Base-by-base conservation (phyloP, 2,888 invertebrate species). In the Tetramorium bicarinatum region DNA sequence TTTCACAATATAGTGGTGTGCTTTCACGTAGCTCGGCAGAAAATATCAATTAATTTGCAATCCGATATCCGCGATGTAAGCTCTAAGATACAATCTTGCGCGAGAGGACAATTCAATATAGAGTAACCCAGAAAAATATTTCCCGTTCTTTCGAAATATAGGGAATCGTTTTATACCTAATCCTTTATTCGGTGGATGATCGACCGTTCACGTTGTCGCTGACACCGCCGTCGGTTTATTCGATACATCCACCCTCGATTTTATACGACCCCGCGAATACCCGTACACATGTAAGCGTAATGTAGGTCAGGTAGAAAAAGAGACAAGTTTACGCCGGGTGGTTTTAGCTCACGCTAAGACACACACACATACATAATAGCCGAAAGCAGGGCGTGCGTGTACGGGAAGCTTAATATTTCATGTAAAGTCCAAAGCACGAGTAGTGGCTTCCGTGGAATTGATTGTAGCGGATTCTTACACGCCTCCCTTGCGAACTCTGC, bases 391-490 rank as follows among this genome's bases (percentile, higher is more conserved):
- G 69, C 11, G n/a, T 41, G 62, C 75, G 75, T 82, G 69, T 64
- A 69, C 61, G 62, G 81, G 67, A 82, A 74, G 87, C 86, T 89
- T 89, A 89, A 87, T 89, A 89, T 89, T 87, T 87, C 85, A 89
- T 82, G 82, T 66, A 87, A 86, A 87, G 83, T 87, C 89, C 76
- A 79, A 80, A 85, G 87, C 82, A 74, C 85, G 81, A 86, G 81
- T 89, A 88, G 86, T 87, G 84, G 84, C 82, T 88, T 87, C 86
- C 80, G 71, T 71, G 66, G 82, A 89, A 90, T 91, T 91, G 90
- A 91, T 91, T 90, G 85, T 87, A 82, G 86, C 83, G 80, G 87
- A 91, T 91, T 90, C 89, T 91, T 91, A 89, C 88, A 88, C 88
- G 87, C 80, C 69, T 84, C 72, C 85, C 80, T 80, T 71, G 83